These are phyloP conservation scores for Nothoprocta perdicaria DNA, from an alignment of 2,113 vertebrate species.

Conservation along the genomic window DNA sequence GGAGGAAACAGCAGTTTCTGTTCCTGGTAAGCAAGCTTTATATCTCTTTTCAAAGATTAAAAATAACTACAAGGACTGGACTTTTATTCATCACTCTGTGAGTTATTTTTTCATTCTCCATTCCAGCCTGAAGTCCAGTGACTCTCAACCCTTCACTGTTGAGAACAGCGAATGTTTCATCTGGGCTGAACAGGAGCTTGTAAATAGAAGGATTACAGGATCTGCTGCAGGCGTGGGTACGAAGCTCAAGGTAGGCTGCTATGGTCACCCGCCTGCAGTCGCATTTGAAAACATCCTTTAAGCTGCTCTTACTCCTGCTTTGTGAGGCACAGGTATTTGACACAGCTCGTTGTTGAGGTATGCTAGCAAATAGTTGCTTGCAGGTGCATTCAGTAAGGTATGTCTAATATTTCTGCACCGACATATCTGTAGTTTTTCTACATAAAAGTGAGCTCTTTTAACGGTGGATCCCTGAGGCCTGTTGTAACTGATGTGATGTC, in stretches of 20 bases:
- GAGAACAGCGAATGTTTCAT: not conserved
- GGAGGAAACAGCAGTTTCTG: not conserved
- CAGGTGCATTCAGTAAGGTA: not conserved
- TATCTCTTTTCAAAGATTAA: not conserved
- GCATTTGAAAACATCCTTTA: not conserved
- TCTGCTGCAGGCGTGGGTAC: not conserved
- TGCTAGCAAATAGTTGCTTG: not conserved
- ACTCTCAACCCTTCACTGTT: not conserved
- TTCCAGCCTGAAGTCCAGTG: not conserved
- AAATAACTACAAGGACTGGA: not conserved
- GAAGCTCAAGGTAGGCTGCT: not conserved
- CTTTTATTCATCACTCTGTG: not conserved
- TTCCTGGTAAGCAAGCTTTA: not conserved
- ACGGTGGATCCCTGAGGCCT: not conserved
- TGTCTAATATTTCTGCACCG: not conserved
- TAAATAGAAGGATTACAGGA: not conserved
- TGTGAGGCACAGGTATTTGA: not conserved
- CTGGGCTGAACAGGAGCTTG: not conserved
- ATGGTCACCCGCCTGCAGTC: not conserved
- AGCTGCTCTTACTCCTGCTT: not conserved
- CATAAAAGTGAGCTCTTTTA: accelerated
- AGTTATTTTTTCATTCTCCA: not conserved
- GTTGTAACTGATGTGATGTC: not conserved
- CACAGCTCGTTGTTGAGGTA: not conserved
- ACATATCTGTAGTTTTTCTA: not conserved